Evolutionary conservation across 2,797 vertebrate genomes (phyloP), one percentile per base, ranked within the genome.

Genomic region (Tragopan temminckii): DNA sequence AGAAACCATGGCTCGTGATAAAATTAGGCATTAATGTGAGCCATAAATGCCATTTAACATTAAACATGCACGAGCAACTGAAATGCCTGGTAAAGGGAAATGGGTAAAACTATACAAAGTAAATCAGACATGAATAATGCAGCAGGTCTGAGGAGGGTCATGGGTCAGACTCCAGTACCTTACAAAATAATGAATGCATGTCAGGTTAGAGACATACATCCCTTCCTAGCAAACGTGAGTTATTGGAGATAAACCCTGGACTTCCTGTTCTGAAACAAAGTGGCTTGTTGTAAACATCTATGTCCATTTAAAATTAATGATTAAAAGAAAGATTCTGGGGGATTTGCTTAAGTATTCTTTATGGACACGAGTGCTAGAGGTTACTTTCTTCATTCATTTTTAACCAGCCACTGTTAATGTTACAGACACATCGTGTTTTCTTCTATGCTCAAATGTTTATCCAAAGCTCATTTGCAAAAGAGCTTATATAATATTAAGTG

Each of bases 111-210:
- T 90, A 95, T 88, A 97, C 97, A 97, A 98, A 94, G 96, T 98
- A 85, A 98, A 97, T 95, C 84, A 63, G 95, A 92, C 45, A 92
- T 98, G 98, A 98, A 98, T 98, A 98, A 99, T 98, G 97, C 97
- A 95, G 94, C 85, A 89, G 97, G 97, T 96, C 97, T 93, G 95
- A 89, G 96, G 45, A 94, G 89, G 97, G 98, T 98, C 97, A 98
- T 29, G 63, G 97, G 97, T 98, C 97, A 96, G 93, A 63, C 92
- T 64, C 82, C 94, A 89, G 94, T 97, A 97, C 95, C 96, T 96
- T 97, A 90, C 83, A 97, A 96, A 97, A 97, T 98, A 98, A 98
- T 96, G 87, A 97, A 98, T 98, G 97, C 97, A 93, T 94, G 61
- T 92, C 96, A 94, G 94, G 83, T 91, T 97, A 70, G 94, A 93